Base-by-base conservation (phyloP, 2,113 vertebrate genomes). In the Gracilinanus agilis region DNA sequence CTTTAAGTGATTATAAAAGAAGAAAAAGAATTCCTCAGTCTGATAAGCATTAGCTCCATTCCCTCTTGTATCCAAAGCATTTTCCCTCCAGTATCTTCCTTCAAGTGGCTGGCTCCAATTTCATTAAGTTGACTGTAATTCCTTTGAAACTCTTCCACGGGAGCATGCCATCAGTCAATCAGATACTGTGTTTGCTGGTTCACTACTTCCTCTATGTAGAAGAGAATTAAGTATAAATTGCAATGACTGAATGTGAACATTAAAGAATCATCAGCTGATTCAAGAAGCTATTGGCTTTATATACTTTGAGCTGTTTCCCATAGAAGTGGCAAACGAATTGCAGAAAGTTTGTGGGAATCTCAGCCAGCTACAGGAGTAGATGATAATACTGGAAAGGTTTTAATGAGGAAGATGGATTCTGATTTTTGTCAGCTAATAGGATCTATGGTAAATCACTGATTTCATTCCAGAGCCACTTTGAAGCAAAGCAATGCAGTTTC, bases 401-500 rank as follows among this genome's bases (percentile, higher is more conserved):
- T 93, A 95, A n/a, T 53, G 23, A 95, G 53, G n/a, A 94, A 61
- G 21, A 44, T 58, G 88, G 90, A 61, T 34, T 94, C 75, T 95
- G 90, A 89, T 58, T 90, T 91, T 93, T n/a, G 40, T 49, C 83
- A 95, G 90, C 19, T 91, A 94, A 55, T 49, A 90, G 19, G 3
- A 92, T 7, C 55, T 88, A n/a, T 67, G 19, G 44, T 92, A 93
- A 92, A 55, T 95, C 94, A 75, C 6, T 24, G 88, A 9, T 12
- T 75, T 54, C 53, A 90, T 94, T 21, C 67, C 67, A 91, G 91
- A 75, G 55, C 40, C 5, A 13, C 56, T 89, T 44, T 1, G 54
- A n/a, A 95, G 91, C 27, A 44, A 92, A 9, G 19, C 92, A n/a
- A 24, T 19, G 44, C 12, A 5, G 54, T 75, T 92, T 7, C 24